Conservation (phyloP, 2,888 invertebrate species). For the Cephus pulcher region DNA sequence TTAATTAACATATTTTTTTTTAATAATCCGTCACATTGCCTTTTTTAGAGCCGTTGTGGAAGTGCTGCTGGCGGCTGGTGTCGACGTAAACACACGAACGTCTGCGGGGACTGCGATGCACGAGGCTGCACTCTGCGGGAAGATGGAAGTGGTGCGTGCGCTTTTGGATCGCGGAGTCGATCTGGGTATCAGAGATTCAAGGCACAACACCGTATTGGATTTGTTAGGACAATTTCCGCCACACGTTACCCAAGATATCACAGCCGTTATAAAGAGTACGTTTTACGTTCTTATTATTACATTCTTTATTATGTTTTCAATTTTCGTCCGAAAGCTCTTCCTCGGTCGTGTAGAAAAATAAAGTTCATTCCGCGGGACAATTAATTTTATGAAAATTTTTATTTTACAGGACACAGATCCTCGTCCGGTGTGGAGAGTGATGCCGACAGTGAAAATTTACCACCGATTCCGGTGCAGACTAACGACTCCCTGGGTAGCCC, state of each 20-base stretch:
- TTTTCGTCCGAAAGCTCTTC: neutral
- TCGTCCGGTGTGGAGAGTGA: constrained; percentile 69
- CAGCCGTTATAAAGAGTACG: constrained; percentile 85
- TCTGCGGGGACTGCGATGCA: constrained; percentile 91
- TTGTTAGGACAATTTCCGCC: constrained; percentile 89
- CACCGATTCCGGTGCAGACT: constrained; percentile 75
- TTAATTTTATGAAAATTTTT: neutral
- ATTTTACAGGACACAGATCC: constrained; percentile 59
- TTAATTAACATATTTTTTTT: neutral
- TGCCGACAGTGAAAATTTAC: constrained; percentile 72
- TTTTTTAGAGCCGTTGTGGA: constrained; percentile 81
- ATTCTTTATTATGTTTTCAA: neutral
- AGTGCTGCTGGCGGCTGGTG: constrained; percentile 84
- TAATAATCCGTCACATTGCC: neutral
- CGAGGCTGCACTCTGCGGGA: constrained; percentile 93
- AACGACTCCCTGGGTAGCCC: constrained; percentile 74
- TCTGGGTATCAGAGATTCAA: constrained; percentile 81
- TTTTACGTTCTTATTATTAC: neutral
- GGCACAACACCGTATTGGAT: constrained; percentile 87
- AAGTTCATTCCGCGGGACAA: neutral
- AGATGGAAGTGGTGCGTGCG: constrained; percentile 86
- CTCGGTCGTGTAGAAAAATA: neutral
- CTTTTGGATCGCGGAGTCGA: constrained; percentile 87
- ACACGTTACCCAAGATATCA: constrained; percentile 88
- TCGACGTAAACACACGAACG: constrained; percentile 88